Conservation (phyloP, 2,888 invertebrate species). For the Hipparchia semele region DNA sequence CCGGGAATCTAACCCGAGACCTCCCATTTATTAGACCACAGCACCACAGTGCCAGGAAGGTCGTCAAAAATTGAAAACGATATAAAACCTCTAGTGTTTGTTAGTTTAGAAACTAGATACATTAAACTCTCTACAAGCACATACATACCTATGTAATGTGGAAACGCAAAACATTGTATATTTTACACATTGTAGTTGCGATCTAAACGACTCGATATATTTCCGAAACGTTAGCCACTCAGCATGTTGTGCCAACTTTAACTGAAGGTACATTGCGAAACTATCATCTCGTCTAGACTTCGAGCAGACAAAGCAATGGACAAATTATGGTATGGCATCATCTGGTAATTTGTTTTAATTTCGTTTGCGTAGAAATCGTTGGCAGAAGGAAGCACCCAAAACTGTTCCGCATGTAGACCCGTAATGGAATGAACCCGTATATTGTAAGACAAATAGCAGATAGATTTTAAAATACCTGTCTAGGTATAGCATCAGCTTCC, state of each 20-base stretch:
- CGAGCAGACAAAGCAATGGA: slow-evolving; percentile 15
- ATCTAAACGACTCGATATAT: slow-evolving; percentile 31
- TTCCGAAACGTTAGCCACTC: slow-evolving; percentile 29
- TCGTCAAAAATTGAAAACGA: no score
- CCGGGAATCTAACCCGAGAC: no score
- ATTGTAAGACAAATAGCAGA: not conserved
- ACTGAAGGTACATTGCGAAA: slow-evolving; percentile 34
- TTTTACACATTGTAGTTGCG: slow-evolving; percentile 17
- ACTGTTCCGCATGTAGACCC: not conserved
- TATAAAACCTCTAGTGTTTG: no score
- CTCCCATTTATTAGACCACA: no score
- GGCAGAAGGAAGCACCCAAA: not conserved
- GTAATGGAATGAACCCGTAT: not conserved
- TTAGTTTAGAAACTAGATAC: not conserved
- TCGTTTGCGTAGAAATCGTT: not conserved
- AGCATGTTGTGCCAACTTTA: slow-evolving; percentile 38
- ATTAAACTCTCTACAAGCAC: not conserved
- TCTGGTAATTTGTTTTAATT: not conserved
- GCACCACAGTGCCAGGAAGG: no score
- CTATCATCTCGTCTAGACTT: slow-evolving; percentile 40
- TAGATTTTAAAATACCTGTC: not conserved
- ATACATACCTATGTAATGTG: not conserved
- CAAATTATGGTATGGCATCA: not conserved
- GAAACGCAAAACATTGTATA: slow-evolving; percentile 1
- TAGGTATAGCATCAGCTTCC: not conserved